These are phyloP conservation scores for Orcinus orca DNA, from an alignment of 2,113 vertebrate species.

Conservation along the genomic window DNA sequence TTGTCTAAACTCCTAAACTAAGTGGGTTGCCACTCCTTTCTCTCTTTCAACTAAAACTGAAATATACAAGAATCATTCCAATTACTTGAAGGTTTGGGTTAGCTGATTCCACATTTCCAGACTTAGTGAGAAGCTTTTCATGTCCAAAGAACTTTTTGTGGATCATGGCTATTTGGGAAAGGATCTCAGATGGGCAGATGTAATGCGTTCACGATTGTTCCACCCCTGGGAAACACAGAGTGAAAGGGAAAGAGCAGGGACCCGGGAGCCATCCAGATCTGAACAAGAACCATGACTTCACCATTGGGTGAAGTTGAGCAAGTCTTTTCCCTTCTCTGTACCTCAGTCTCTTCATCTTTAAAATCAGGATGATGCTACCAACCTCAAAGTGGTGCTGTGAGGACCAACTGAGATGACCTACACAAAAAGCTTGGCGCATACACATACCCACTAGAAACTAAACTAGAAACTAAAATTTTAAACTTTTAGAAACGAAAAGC, in stretches of 20 bases:
- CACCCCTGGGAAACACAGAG: background rate
- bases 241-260: background rate
- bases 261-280: background rate
- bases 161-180: background rate
- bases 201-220: rapidly evolving
- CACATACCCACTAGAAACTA: background rate
- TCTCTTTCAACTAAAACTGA: background rate
- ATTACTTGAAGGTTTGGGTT: background rate
- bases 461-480: background rate
- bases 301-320: background rate
- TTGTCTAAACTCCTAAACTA: background rate
- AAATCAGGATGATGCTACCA: background rate
- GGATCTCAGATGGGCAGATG: background rate
- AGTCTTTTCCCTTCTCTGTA: background rate
- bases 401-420: background rate
- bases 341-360: background rate
- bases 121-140: background rate
- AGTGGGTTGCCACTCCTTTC: background rate
- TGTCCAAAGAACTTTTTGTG: background rate
- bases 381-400: background rate
- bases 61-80: background rate
- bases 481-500: background rate
- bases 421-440: background rate
- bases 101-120: background rate
- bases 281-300: background rate